Evolutionary conservation across 1,140 invertebrate species (phyloP).

Genomic region (Acromyrmex echinatior): DNA sequence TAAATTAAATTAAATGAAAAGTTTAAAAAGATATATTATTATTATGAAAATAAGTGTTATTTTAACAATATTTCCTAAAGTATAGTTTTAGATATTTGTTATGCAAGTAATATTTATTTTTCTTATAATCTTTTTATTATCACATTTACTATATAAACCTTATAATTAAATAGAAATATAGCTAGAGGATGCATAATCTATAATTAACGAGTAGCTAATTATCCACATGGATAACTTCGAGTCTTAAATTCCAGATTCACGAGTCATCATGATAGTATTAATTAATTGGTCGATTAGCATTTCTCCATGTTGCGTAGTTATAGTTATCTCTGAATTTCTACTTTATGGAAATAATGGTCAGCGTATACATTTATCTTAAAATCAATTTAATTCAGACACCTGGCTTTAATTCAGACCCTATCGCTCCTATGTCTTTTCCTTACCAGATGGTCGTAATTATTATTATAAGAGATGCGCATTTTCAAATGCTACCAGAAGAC

Average conservation of each 20-base stretch:
- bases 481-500: conserved; percentile 28
- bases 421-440: neutral
- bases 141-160: neutral
- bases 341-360: neutral
- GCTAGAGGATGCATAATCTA: neutral
- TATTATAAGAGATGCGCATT: conserved; percentile 3
- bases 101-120: neutral
- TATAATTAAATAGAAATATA: neutral
- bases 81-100: neutral
- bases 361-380: neutral
- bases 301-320: neutral
- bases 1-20: neutral
- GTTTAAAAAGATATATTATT: neutral
- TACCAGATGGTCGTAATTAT: conserved; percentile 46
- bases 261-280: neutral
- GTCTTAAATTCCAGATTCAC: neutral
- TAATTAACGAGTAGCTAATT: conserved; percentile 30
- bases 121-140: neutral
- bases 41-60: conserved; percentile 7
- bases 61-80: neutral
- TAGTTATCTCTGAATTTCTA: conserved; percentile 6
- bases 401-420: conserved; percentile 6
- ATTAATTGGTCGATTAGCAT: conserved; percentile 36
- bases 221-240: neutral
- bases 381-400: neutral